Conservation (phyloP, 2,797 vertebrate genomes). For the Xerus rutilus region DNA sequence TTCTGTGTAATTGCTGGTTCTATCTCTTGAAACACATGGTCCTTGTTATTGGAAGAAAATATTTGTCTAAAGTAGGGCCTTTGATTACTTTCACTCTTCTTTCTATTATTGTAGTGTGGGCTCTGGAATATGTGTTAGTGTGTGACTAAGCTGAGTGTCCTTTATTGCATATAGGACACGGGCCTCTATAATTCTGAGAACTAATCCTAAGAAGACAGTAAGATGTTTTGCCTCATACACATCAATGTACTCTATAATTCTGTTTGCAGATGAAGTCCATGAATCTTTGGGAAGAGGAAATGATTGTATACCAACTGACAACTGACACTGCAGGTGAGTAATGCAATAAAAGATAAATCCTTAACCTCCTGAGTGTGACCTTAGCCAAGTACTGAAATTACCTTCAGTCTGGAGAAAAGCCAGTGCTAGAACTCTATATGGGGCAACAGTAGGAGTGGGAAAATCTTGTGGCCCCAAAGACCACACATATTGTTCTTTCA, state of each 20-base stretch:
- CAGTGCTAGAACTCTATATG: not conserved
- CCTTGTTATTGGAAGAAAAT: constrained; percentile 1
- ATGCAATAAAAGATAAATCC: not conserved
- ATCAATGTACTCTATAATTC: not conserved
- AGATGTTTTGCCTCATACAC: too few species aligned
- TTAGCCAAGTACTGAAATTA: not conserved
- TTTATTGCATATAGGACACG: not conserved
- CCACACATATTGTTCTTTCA: not conserved
- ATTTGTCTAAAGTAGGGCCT: not conserved
- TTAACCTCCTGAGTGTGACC: not conserved
- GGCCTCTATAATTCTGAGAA: not conserved
- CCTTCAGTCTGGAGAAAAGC: not conserved
- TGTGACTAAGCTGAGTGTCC: not conserved
- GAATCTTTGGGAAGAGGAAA: not conserved
- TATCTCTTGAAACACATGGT: constrained; percentile 49
- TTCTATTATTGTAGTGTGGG: not conserved
- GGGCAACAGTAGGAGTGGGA: not conserved
- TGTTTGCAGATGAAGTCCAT: not conserved
- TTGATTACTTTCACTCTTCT: not conserved
- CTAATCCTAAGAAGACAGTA: too few species aligned
- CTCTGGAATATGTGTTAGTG: not conserved
- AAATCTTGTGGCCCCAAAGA: not conserved
- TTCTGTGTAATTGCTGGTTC: not conserved
- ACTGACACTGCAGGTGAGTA: not conserved
- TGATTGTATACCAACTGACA: not conserved